These are phyloP conservation scores for human DNA, from an alignment of 2,113 vertebrate species.

Conservation along the genomic window DNA sequence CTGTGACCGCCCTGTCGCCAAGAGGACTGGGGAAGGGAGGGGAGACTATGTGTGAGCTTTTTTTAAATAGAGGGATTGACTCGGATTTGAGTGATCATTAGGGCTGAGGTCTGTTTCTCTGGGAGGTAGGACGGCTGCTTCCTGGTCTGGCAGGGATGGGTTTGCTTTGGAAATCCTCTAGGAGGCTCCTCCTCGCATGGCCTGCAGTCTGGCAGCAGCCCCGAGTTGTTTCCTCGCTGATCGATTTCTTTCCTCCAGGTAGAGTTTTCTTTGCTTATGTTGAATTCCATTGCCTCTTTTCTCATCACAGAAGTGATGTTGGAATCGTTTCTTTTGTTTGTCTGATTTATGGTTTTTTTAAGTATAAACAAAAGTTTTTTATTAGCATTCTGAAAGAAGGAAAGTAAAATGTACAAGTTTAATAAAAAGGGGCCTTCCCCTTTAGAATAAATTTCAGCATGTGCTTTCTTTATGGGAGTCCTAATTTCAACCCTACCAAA, in stretches of 20 bases:
- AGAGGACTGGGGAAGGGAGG: neutral
- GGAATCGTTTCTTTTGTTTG: neutral
- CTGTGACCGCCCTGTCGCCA: conserved; percentile 56
- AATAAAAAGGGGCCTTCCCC: conserved; percentile 69
- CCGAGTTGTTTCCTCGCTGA: accelerated
- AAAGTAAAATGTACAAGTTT: conserved; percentile 48
- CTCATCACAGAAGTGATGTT: neutral
- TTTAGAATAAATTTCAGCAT: conserved; percentile 47
- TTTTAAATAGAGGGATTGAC: conserved; percentile 9
- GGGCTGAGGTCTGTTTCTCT: neutral
- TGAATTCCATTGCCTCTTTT: neutral
- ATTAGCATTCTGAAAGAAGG: conserved; percentile 67
- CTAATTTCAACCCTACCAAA: neutral
- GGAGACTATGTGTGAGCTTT: neutral
- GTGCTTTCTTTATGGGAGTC: neutral
- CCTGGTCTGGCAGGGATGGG: neutral
- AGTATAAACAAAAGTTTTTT: neutral
- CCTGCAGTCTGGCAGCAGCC: neutral
- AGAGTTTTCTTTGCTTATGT: neutral
- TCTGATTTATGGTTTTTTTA: conserved; percentile 52
- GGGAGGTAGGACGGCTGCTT: neutral
- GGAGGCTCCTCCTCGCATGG: accelerated
- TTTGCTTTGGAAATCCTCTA: neutral
- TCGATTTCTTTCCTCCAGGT: neutral
- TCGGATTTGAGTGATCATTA: neutral